Conservation (phyloP, 2,888 invertebrate species). For the Apomyelois bistriatella region DNA sequence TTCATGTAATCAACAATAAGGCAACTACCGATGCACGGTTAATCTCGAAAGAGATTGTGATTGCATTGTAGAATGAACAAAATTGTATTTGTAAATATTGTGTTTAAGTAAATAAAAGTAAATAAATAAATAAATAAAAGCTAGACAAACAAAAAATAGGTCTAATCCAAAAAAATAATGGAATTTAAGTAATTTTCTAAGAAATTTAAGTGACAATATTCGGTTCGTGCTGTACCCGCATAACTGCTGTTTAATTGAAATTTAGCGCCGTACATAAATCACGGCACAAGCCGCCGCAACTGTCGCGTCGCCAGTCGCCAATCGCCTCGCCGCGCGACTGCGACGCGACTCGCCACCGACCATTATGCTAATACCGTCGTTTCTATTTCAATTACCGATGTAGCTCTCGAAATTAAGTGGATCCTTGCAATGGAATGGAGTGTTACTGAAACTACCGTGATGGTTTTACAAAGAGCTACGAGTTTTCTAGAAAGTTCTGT, state of each 20-base stretch:
- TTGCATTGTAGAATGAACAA: no score
- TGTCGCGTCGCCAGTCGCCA: not conserved
- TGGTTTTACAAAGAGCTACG: not conserved
- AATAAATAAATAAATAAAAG: no score
- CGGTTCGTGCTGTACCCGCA: not conserved
- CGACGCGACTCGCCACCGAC: not conserved
- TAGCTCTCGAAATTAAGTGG: conserved; percentile 1
- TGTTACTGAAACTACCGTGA: not conserved
- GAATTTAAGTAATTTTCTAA: not conserved
- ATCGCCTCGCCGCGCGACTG: not conserved
- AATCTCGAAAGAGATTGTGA: no score
- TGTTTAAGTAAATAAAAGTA: no score
- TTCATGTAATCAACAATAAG: no score
- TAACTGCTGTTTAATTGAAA: not conserved
- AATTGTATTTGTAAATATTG: no score
- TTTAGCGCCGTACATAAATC: not conserved
- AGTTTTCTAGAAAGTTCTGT: no score
- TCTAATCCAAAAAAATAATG: no score
- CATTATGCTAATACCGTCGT: not conserved
- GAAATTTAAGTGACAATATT: not conserved
- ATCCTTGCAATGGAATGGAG: not conserved
- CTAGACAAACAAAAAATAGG: no score
- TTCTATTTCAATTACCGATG: conserved; percentile 2
- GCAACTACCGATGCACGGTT: no score
- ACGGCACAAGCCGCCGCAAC: not conserved